These are phyloP conservation scores for Zeuzera pyrina DNA, from an alignment of 2,888 invertebrate species.

Conservation along the genomic window DNA sequence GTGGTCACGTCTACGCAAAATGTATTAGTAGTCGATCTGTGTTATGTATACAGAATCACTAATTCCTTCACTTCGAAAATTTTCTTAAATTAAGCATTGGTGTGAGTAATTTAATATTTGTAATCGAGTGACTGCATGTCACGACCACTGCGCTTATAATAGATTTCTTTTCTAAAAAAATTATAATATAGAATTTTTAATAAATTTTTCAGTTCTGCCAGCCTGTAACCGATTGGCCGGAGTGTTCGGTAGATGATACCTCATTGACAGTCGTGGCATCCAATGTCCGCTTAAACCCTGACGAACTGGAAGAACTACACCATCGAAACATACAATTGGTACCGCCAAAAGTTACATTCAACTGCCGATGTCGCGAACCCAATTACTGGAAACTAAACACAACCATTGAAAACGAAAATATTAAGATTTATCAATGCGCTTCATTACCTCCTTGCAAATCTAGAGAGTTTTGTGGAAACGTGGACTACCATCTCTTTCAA, in stretches of 20 bases:
- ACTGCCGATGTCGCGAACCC: slow-evolving; percentile 63
- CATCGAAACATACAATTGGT: slow-evolving; percentile 45
- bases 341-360: slow-evolving; percentile 54
- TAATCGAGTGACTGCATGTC: too few relatives aligned
- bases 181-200: not conserved
- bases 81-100: too few relatives aligned
- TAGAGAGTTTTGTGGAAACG: slow-evolving; percentile 75
- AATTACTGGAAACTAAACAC: slow-evolving; percentile 59
- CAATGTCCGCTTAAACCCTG: slow-evolving; percentile 45
- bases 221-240: slow-evolving; percentile 43
- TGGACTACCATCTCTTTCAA: slow-evolving; percentile 71
- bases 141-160: too few relatives aligned
- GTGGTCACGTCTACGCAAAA: too few relatives aligned
- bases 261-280: slow-evolving; percentile 44
- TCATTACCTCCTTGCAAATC: slow-evolving; percentile 65
- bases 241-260: slow-evolving; percentile 39
- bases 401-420: slow-evolving; percentile 21
- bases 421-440: slow-evolving; percentile 55
- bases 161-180: too few relatives aligned
- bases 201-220: slow-evolving; percentile 67
- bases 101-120: too few relatives aligned
- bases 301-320: slow-evolving; percentile 50
- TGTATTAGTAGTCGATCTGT: too few relatives aligned
- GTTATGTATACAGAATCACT: too few relatives aligned
- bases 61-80: too few relatives aligned